Evolutionary conservation across 2,888 invertebrate genomes (phyloP).

Genomic region (Caenorhabditis drosophilae): DNA sequence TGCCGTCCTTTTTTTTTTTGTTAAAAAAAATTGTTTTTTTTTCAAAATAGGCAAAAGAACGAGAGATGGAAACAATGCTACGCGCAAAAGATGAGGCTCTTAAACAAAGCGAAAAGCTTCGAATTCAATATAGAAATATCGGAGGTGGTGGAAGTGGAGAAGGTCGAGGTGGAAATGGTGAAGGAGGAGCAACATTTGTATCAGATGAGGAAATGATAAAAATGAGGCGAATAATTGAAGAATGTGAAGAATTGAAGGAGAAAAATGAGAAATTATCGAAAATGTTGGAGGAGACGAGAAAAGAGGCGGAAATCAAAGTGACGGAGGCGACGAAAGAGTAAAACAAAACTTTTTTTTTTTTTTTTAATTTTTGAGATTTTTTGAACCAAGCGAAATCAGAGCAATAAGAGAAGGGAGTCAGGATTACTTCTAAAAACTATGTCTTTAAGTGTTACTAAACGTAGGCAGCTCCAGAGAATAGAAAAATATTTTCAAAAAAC

Average conservation of each 20-base stretch:
- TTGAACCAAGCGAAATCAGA: too few relatives aligned
- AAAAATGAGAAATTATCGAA: slow-evolving; percentile 23
- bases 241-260: slow-evolving; percentile 36
- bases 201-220: slow-evolving; percentile 14
- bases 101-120: slow-evolving; percentile 70
- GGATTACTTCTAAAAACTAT: too few relatives aligned
- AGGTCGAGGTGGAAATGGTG: too few relatives aligned
- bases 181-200: neutral
- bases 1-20: neutral
- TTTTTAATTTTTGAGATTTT: too few relatives aligned
- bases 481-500: too few relatives aligned
- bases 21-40: neutral
- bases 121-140: slow-evolving; percentile 37
- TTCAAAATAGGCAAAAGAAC: slow-evolving; percentile 58
- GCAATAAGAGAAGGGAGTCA: too few relatives aligned
- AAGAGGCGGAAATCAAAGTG: neutral
- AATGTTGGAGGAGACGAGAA: neutral
- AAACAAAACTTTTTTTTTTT: neutral
- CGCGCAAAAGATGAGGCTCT: slow-evolving; percentile 70
- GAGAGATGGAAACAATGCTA: slow-evolving; percentile 70
- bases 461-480: too few relatives aligned
- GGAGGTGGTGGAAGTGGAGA: neutral
- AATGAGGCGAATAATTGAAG: slow-evolving; percentile 25
- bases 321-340: slow-evolving; percentile 3
- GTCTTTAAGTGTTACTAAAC: too few relatives aligned